A percentile compares a stretch with the other conserved stretches of the same genome.
phyloP scores from a whole-genome alignment of 2,113 vertebrate genomes.

The Alosa alosa region DNA sequence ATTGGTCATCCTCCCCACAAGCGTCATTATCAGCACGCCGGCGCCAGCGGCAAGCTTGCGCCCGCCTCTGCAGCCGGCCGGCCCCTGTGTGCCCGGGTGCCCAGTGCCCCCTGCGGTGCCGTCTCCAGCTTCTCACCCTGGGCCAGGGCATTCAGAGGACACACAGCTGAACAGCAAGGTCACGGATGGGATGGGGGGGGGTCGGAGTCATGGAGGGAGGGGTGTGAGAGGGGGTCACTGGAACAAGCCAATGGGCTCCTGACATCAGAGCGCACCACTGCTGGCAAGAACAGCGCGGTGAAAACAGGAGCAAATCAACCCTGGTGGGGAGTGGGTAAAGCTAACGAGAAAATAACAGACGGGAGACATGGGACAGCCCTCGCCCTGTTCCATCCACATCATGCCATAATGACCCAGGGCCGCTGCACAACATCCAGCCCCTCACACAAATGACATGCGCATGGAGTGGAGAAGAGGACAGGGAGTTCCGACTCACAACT shows the following conservation, averaged over 20 bases:
- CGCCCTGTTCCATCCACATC: neutral
- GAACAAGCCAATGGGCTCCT: neutral
- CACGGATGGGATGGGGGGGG: neutral
- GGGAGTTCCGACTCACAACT: neutral
- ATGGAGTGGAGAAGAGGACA: neutral
- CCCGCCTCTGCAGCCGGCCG: neutral
- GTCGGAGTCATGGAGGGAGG: neutral
- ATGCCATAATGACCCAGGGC: neutral
- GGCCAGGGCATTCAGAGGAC: neutral
- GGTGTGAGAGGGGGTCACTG: neutral
- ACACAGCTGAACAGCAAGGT: neutral
- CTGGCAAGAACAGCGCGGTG: neutral
- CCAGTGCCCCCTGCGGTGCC: neutral
- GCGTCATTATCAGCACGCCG: neutral
- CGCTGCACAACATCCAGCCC: neutral
- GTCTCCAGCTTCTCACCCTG: neutral
- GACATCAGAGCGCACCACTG: neutral
- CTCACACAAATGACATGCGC: neutral
- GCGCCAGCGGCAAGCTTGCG: too few species aligned
- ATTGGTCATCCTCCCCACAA: neutral
- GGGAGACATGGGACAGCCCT: neutral
- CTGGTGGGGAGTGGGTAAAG: neutral
- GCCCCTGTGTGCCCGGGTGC: neutral
- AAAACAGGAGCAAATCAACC: neutral
- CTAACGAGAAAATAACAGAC: neutral